Evolutionary conservation across 1,140 invertebrate species (phyloP), one percentile per base, ranked within the genome.

Genomic region (Caenorhabditis brenneri): DNA sequence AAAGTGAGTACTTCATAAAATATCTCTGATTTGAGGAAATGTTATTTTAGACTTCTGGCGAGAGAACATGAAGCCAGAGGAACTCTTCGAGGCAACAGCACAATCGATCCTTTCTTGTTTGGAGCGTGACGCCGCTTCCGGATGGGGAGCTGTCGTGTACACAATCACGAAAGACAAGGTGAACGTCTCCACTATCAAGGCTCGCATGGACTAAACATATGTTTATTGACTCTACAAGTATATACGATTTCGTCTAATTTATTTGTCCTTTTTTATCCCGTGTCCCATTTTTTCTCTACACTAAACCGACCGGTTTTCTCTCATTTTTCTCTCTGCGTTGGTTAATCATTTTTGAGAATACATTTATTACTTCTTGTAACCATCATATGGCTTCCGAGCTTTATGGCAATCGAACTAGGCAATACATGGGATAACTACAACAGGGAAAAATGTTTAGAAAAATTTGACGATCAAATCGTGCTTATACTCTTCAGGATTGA

Each of bases 81-180:
- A 97, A 89, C 92, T 99, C 10, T 99, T 99, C 92, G 97, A 99
- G 92, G 95, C 95, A 10, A 97, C 98, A 84, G 96, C 96, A 83
- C 96, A 99, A 92, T 95, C 97, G 58, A 92, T 99, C 86, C 93
- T 99, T 36, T 99, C 97, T 92, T 96, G 96, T 19, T 95, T 95
- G 87, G 97, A 99, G 91, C 93, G 97, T 88, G 97, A 99, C 93
- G 96, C 97, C 65, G 94, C 96, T 88, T 97, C 96, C 88, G 98
- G 98, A 90, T 99, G 97, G 96, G 98, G 98, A 85, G 97, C 95
- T 19, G 93, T 96, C 65, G 96, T 99, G 79, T 95, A 99, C 91
- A 94, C 99, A 81, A 96, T 99, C 84, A 90, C 90, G 27, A 87
- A 88, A 49, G 89, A 90, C 49, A 88, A 90, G 49, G 87, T 84